These are phyloP conservation scores for Apogon hyalosoma DNA, from an alignment of 2,797 vertebrate species.

Conservation along the genomic window DNA sequence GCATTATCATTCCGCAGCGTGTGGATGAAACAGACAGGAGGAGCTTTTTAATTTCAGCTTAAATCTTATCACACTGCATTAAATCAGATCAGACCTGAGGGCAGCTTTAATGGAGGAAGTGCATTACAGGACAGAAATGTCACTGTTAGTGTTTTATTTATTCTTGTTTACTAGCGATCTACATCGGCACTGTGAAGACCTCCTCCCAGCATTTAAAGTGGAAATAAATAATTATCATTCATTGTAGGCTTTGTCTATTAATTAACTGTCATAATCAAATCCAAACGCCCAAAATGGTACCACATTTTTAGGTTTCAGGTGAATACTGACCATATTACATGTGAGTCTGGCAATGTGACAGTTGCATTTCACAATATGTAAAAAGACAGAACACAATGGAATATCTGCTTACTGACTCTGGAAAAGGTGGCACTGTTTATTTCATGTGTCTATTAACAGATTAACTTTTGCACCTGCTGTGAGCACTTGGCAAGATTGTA, in stretches of 20 bases:
- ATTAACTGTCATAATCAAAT: background rate
- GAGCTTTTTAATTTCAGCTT: conserved; percentile 79
- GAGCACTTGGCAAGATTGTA: background rate
- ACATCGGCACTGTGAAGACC: conserved; percentile 2
- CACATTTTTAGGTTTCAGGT: background rate
- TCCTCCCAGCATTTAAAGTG: background rate
- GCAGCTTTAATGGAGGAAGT: conserved; percentile 57
- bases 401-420: background rate
- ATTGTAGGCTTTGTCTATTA: background rate
- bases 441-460: conserved; percentile 16
- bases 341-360: too few relatives aligned
- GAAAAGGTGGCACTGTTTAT: conserved; percentile 10
- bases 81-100: conserved; percentile 59
- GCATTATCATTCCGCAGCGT: conserved; percentile 63
- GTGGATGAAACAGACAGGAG: conserved; percentile 72
- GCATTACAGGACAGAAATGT: conserved; percentile 60
- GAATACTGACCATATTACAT: too few relatives aligned
- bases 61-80: conserved; percentile 68
- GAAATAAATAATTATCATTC: background rate
- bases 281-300: background rate
- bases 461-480: background rate
- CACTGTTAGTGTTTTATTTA: conserved; percentile 22
- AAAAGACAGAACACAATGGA: background rate
- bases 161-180: conserved; percentile 15
- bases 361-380: conserved; percentile 4